Base-by-base conservation (phyloP, 2,797 vertebrate genomes). In the Macroramphosus scolopax region DNA sequence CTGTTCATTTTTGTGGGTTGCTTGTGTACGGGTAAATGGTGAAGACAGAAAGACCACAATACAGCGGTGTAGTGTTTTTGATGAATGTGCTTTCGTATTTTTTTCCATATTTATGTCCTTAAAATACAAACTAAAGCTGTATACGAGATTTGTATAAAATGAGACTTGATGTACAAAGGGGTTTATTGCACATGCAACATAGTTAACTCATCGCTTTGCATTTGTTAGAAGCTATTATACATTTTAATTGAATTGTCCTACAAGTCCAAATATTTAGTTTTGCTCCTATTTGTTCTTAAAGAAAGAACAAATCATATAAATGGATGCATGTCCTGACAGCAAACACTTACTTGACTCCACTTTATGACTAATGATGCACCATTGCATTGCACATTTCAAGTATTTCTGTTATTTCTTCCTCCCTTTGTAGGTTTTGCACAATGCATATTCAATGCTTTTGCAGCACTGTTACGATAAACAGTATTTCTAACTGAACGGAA, bases 1-100 rank as follows among this genome's bases (percentile, higher is more conserved):
- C 33, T 49, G 40, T 70, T 65, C n/a, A 42, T 72, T 51, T 73
- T 43, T 38, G 62, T 9, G 38, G 53, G 55, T 60, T 34, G 52
- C 26, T 32, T 54, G 51, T 69, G 48, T 34, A 8, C 51, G 20
- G 58, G 18, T 63, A 28, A 68, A 50, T 26, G n/a, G 36, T 41
- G 13, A 37, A 48, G 34, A 51, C 48, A 54, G 37, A 54, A 20
- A 49, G 47, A 32, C 26, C 14, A 26, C 32, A 28, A n/a, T 18
- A 7, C 8, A 14, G n/a, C n/a, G n/a, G n/a, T n/a, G n/a, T 33
- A 43, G 41, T 25, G 40, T 30, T 61, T 54, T 41, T 17, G 20
- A 34, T 40, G 15, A 35, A n/a, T n/a, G n/a, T n/a, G n/a, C n/a
- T 37, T 41, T 35, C 11, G 6, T 8, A 26, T 62, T 44, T 58